Base-by-base conservation (phyloP, 2,888 invertebrate species). In the Rhaphigaster nebulosa region DNA sequence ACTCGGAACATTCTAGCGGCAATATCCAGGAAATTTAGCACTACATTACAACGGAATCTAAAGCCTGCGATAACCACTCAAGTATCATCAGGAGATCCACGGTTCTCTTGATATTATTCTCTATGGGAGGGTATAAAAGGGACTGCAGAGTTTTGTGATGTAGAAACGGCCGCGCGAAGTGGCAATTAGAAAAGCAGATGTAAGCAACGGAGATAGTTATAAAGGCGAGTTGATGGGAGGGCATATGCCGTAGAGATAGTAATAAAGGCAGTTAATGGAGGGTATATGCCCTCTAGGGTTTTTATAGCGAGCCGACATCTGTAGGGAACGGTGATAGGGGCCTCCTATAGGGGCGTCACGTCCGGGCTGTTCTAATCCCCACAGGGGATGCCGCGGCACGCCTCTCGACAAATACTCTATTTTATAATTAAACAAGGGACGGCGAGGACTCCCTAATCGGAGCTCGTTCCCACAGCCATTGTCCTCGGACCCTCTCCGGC, bases 371-470 rank as follows among this genome's bases (percentile, higher is more conserved):
- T 15, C 88, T 88, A 60, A 88, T 88, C 88, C 88, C 88, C 60
- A 13, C 26, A 6, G n/a, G 29, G 34, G 60, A 34, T 41, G 54
- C 60, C 26, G 26, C 41, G 65, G 88, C 88, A 88, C 88, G 88
- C 88, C 87, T 60, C 60, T 60, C 60, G 60, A 60, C 88, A 88
- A 88, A 88, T 88, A 88, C 88, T 60, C 88, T 88, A 88, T 88
- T 88, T 88, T 60, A 88, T 88, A 88, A 88, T 88, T 88, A 88
- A 88, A 88, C 65, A 88, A n/a, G 88, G 88, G 88, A 41, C 29
- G 29, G 23, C 20, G 26, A 26, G 26, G 15, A 10, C 26, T 38
- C 84, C 84, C 45, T 45, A 84, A 45, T 50, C 45, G 84, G 84
- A 15, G 13, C 65, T 20, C 54, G 41, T 87, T 50, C 87, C 87